phyloP scores from a whole-genome alignment of 2,113 vertebrate species.

The Centropristis striata region DNA sequence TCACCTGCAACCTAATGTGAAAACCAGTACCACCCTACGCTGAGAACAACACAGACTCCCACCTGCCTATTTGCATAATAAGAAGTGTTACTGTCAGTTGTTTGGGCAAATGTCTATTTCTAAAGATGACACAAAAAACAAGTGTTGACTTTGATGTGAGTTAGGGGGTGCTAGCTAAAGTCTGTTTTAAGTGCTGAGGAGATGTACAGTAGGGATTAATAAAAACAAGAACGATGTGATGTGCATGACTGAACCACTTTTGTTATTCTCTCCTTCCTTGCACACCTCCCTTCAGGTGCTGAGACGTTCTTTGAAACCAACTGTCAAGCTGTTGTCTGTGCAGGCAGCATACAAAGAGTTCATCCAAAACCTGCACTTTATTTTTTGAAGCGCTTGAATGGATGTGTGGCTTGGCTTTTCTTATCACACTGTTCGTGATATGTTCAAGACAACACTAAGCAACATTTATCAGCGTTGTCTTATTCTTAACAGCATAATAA shows the following conservation, averaged over 20 bases:
- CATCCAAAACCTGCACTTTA: slow-evolving; percentile 64
- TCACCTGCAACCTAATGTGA: slow-evolving; percentile 55
- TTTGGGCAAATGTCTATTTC: slow-evolving; percentile 69
- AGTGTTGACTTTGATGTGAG: slow-evolving; percentile 70
- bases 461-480: slow-evolving; percentile 7
- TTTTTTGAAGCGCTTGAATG: slow-evolving; percentile 53
- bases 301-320: slow-evolving; percentile 84
- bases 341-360: slow-evolving; percentile 82
- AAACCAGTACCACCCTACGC: not conserved
- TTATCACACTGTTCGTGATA: slow-evolving; percentile 5
- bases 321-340: slow-evolving; percentile 85
- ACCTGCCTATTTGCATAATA: slow-evolving; percentile 57
- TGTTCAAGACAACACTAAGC: slow-evolving; percentile 27
- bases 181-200: slow-evolving; percentile 68
- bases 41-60: slow-evolving; percentile 9
- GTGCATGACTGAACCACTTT: slow-evolving; percentile 84
- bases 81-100: slow-evolving; percentile 50
- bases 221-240: slow-evolving; percentile 83
- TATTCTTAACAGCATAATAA: not conserved
- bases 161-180: slow-evolving; percentile 53
- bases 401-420: slow-evolving; percentile 40
- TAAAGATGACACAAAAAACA: slow-evolving; percentile 67
- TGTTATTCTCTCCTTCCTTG: slow-evolving; percentile 77
- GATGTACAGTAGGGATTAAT: slow-evolving; percentile 84
- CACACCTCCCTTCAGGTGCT: slow-evolving; percentile 81